Conservation (phyloP, 2,113 vertebrate genomes). For the Triplophysa tibetana region DNA sequence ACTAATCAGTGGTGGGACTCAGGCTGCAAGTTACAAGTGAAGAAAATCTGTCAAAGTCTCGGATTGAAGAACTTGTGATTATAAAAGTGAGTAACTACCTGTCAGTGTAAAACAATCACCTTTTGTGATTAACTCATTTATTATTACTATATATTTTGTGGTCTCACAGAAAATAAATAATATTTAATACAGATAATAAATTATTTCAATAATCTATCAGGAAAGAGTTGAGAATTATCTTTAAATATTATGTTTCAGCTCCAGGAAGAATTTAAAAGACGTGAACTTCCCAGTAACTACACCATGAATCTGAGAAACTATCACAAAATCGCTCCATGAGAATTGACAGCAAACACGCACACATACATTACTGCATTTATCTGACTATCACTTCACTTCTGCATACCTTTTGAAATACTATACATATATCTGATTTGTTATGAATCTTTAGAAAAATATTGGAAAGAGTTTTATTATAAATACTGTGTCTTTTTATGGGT, state of each 20-base stretch:
- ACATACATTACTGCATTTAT: too few relatives aligned
- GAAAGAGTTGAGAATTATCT: not conserved
- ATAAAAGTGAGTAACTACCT: not conserved
- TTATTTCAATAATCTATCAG: not conserved
- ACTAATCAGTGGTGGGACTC: not conserved
- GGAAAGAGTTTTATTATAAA: too few relatives aligned
- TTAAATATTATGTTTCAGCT: slow-evolving; percentile 12
- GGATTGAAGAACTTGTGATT: not conserved
- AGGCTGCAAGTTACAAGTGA: not conserved
- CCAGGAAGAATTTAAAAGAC: slow-evolving; percentile 13
- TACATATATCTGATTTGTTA: too few relatives aligned
- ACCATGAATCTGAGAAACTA: slow-evolving; percentile 20
- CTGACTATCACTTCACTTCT: too few relatives aligned
- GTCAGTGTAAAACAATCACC: too few relatives aligned
- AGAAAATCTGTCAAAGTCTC: slow-evolving; percentile 13
- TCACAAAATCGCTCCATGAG: not conserved
- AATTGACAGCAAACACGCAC: not conserved
- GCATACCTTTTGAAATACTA: too few relatives aligned
- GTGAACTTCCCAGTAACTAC: not conserved
- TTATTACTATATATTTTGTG: too few relatives aligned
- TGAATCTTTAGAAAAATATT: too few relatives aligned
- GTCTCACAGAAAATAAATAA: not conserved
- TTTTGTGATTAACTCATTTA: not conserved
- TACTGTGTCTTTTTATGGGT: too few relatives aligned
- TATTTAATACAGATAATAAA: not conserved